Base-by-base conservation (phyloP, 1,140 invertebrate species). In the Drosophila aff. region DNA sequence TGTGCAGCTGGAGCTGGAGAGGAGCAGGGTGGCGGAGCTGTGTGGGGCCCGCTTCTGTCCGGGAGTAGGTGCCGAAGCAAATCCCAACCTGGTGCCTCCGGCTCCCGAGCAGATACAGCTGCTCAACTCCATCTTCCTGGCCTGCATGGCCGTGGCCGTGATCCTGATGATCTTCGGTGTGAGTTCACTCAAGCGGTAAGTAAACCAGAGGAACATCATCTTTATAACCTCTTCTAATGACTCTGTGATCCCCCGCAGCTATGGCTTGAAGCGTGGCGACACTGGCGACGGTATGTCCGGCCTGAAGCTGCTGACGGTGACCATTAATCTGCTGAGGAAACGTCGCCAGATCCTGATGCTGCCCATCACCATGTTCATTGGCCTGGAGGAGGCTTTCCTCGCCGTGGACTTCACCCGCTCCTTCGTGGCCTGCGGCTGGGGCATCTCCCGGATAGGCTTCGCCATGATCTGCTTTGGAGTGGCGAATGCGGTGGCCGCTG, bases 331-430 rank as follows among this genome's bases (percentile, higher is more conserved):
- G 58, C 93, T 98, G 23, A 94, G 94, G 36, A 96, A 97, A 83
- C 95, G 95, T 33, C 96, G 96, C 79, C 97, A 98, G 92, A 92
- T 98, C 33, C 93, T 99, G 23, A 94, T 99, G 74, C 94, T 99
- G 55, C 98, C 98, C 0, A 95, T 99, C n/a, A 99, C 97, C 2
- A 96, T 98, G 64, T 99, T 98, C 92, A 98, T 98, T 84, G 98
- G 98, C 1, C 95, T 98, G 33, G 98, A 99, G 90, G 98, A 99
- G 93, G 97, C 97, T 0, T 99, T 98, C 92, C 95, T 98, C 77
- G 96, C 96, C 9, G 97, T 97, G 9, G 97, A 99, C 92, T 99
- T 96, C 76, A 98, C 97, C 10, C 96, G 96, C 76, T 96, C 97
- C 0, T 99, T 96, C 85, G 96, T 99, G 2, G 97, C 96, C 1